Evolutionary conservation across 2,888 invertebrate genomes (phyloP), one percentile per base, ranked within the genome.

Genomic region (Metellina segmentata): DNA sequence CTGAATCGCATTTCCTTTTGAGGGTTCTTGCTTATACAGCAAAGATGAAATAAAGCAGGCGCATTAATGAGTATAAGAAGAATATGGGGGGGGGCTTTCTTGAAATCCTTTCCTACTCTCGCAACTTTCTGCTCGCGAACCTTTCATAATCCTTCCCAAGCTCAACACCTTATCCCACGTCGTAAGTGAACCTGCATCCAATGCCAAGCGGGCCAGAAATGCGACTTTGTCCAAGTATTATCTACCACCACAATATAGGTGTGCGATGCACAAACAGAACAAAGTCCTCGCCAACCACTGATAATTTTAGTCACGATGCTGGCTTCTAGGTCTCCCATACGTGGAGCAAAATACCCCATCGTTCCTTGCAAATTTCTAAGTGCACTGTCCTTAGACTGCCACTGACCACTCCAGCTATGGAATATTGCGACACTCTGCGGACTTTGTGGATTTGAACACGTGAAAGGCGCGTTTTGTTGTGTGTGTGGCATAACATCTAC

Each of bases 161-260:
- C 61, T 16, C 16, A 16, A 16, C 61, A 61, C 9, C 61, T 61
- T 61, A 61, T 61, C 61, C 61, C 61, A 61, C 61, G 9, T 61
- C 61, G 11, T 4, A 61, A 61, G 11, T 7, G 61, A 77, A 16
- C 13, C n/a, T 19, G 11, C 52, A 52, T 61, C 20, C 72, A 11
- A 20, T 83, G 82, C 72, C 82, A 72, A 70, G 72, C 70, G 72
- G 19, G n/a, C 51, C 13, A 13, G 78, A 19, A 85, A 85, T 20
- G 83, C 79, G 89, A 89, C 89, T 89, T 89, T 89, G 89, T 85
- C 89, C 89, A 89, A 71, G 19, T 53, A 78, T 89, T 89, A 89
- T 89, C 89, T 83, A 34, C 78, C 34, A 49, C 82, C 19, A 34
- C 34, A 61, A 83, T 83, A 83, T 78, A 89, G 89, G 89, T 89